These are phyloP conservation scores for Tragelaphus strepsiceros DNA, from an alignment of 2,113 vertebrate genomes.

Conservation along the genomic window DNA sequence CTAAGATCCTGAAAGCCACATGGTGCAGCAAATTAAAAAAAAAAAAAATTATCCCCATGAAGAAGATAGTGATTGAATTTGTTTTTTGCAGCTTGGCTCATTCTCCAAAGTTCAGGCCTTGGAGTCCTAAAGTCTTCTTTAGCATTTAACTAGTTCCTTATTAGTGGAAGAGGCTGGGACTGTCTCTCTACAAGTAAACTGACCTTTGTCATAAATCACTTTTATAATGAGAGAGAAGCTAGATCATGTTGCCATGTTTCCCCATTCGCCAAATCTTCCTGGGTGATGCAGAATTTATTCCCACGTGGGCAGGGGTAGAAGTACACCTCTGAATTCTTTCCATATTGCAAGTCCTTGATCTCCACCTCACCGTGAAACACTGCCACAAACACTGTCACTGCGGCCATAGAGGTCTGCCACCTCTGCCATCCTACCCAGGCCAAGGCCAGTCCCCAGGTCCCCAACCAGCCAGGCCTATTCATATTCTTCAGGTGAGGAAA, in stretches of 20 bases:
- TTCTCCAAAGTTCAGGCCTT: not conserved
- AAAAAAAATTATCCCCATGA: not conserved
- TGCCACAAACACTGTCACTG: slow-evolving; percentile 73
- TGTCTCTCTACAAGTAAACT: slow-evolving; percentile 90
- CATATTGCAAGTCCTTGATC: slow-evolving; percentile 96
- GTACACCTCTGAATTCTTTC: slow-evolving; percentile 90
- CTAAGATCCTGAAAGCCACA: not conserved
- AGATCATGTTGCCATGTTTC: slow-evolving; percentile 95
- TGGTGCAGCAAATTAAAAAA: not conserved
- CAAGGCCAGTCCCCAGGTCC: accelerated
- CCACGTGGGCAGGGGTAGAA: slow-evolving; percentile 95
- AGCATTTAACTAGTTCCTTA: slow-evolving; percentile 88
- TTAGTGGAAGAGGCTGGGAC: slow-evolving; percentile 81
- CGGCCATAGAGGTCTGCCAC: accelerated
- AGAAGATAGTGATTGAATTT: not conserved
- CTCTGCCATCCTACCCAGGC: accelerated
- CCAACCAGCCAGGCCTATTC: accelerated
- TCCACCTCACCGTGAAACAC: slow-evolving; percentile 95
- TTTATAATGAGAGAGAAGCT: slow-evolving; percentile 95
- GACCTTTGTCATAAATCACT: slow-evolving; percentile 96
- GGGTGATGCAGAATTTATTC: slow-evolving; percentile 90
- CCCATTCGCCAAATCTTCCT: slow-evolving; percentile 95
- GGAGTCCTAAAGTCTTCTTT: slow-evolving; percentile 63
- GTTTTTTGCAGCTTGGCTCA: not conserved
- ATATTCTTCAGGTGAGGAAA: not conserved